A percentile compares a stretch with the other conserved stretches of the same genome.
Evolutionary conservation across 2,888 invertebrate species (phyloP).

Genomic region (Himalopsyche anomala): DNA sequence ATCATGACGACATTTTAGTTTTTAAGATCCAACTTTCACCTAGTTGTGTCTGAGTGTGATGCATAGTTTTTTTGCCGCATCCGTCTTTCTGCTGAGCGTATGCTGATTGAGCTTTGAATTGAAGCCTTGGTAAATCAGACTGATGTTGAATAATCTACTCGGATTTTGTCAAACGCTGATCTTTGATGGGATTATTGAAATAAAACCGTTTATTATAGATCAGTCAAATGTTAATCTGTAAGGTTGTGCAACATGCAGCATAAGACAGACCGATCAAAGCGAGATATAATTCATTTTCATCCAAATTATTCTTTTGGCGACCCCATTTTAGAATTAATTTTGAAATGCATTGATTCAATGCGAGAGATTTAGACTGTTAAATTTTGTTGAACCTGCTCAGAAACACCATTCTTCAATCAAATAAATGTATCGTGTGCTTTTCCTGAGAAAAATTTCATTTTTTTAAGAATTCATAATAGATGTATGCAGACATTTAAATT

Average conservation of each 20-base stretch:
- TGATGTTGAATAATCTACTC: too few species aligned
- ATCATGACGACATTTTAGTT: slow-evolving; percentile 73
- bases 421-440: neutral
- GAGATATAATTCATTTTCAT: neutral
- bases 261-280: neutral
- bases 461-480: neutral
- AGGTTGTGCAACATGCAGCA: neutral
- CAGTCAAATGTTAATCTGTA: neutral
- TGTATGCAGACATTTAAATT: neutral
- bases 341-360: neutral
- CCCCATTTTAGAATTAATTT: neutral
- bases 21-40: slow-evolving; percentile 66
- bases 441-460: slow-evolving; percentile 11
- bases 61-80: slow-evolving; percentile 3
- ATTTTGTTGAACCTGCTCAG: neutral
- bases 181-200: neutral
- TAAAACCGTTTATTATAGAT: neutral
- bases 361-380: slow-evolving; percentile 36
- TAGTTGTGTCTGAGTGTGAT: neutral
- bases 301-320: slow-evolving; percentile 23
- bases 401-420: neutral
- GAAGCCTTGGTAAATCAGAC: too few species aligned
- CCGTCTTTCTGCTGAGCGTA: too few species aligned
- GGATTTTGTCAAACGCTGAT: too few species aligned
- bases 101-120: too few species aligned